phyloP scores from a whole-genome alignment of 2,797 vertebrate species.

The Sebastes minor region DNA sequence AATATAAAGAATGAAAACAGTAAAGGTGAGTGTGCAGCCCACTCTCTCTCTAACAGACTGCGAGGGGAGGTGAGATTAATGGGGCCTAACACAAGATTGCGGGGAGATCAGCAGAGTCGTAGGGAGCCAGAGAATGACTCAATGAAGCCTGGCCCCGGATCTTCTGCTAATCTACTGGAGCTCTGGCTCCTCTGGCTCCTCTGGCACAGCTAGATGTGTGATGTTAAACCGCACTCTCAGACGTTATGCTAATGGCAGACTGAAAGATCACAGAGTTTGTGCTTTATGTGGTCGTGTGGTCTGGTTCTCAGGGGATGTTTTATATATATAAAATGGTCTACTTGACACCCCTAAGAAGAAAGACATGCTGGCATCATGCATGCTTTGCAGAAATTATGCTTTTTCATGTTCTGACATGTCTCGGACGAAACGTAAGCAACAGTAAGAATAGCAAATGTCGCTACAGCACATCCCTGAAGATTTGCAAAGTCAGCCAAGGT shows the following conservation, averaged over 20 bases:
- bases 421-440: background rate
- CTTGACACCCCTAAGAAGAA: no score
- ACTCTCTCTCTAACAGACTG: constrained; percentile 17
- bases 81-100: constrained; percentile 44
- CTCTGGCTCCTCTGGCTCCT: constrained; percentile 23
- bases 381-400: no score
- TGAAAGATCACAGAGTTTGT: background rate
- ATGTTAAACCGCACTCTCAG: constrained; percentile 5
- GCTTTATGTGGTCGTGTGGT: background rate
- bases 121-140: constrained; percentile 43
- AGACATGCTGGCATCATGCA: no score
- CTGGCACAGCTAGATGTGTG: constrained; percentile 11
- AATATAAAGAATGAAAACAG: constrained; percentile 33
- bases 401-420: no score
- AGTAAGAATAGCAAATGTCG: background rate
- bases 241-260: constrained; percentile 1
- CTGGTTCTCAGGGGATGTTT: background rate
- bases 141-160: constrained; percentile 38
- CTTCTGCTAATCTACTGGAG: constrained; percentile 54
- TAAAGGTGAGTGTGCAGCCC: constrained; percentile 29
- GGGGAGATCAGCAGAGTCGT: constrained; percentile 40
- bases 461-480: background rate
- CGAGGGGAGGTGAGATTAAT: constrained; percentile 55
- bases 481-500: no score
- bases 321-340: background rate